A percentile compares a stretch with the other conserved stretches of the same genome.
Conservation (phyloP, 2,113 vertebrate species). For the Erythrocercus mccallii region DNA sequence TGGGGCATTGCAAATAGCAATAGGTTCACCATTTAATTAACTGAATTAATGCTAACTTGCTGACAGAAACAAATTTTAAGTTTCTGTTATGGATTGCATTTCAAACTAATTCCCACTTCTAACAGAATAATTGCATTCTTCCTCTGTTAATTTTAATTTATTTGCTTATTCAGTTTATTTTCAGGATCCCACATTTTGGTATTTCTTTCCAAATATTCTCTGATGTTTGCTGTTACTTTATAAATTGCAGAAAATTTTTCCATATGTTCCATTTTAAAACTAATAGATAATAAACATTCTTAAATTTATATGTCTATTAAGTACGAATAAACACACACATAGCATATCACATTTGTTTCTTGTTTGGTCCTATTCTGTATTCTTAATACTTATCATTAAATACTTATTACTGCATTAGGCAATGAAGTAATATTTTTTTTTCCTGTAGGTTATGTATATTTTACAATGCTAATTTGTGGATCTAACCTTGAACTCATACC, state of each 20-base stretch:
- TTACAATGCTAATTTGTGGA: not conserved
- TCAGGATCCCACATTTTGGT: not conserved
- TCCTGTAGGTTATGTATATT: not conserved
- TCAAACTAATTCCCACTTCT: not conserved
- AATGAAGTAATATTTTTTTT: not conserved
- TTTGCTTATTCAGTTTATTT: not conserved
- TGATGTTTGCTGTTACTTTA: not conserved
- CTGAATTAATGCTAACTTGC: not conserved
- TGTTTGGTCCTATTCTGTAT: not conserved
- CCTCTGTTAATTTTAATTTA: not conserved
- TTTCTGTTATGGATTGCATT: not conserved
- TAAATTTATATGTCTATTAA: not conserved
- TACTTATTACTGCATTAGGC: not conserved
- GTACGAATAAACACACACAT: not conserved
- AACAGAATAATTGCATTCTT: not conserved
- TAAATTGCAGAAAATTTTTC: not conserved
- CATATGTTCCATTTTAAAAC: not conserved
- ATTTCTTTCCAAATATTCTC: not conserved
- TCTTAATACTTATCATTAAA: not conserved
- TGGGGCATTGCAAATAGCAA: not conserved
- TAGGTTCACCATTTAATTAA: not conserved
- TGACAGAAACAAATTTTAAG: not conserved
- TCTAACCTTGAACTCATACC: not conserved
- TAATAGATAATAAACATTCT: not conserved
- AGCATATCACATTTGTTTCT: not conserved